A percentile compares a stretch with the other conserved stretches of the same genome.
Conservation (phyloP, 64 coral and sea anemone genomes). For the Dendronephthya gigantea region DNA sequence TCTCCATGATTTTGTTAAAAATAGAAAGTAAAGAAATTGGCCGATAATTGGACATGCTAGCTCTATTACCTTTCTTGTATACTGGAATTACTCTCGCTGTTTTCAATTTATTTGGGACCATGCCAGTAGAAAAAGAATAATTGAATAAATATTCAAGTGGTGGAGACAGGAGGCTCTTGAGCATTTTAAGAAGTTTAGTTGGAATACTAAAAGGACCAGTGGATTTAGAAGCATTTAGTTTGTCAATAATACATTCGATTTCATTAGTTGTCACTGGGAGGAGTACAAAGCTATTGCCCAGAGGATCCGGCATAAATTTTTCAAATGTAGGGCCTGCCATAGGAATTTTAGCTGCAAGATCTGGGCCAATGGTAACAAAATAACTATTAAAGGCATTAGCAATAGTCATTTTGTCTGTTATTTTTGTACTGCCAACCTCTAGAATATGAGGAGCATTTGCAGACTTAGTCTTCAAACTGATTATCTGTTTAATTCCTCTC, state of each 20-base stretch:
- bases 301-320: not conserved
- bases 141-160: not conserved
- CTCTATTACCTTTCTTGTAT: not conserved
- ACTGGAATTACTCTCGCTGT: not conserved
- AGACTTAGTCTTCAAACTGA: not conserved
- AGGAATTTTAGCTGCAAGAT: not conserved
- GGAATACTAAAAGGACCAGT: not conserved
- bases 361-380: not conserved
- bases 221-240: not conserved
- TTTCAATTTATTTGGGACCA: slow-evolving; percentile 3
- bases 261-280: not conserved
- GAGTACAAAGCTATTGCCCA: not conserved
- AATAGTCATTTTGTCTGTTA: not conserved
- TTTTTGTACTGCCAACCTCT: not conserved
- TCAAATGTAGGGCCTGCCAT: not conserved
- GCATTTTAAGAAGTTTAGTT: not conserved
- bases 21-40: too few species aligned
- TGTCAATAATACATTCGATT: not conserved
- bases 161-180: not conserved
- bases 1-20: not conserved
- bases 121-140: not conserved
- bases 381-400: not conserved
- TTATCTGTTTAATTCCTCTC: slow-evolving; percentile 20
- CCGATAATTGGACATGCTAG: not conserved
- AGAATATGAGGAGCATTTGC: not conserved